These are phyloP conservation scores for Antitype chi DNA, from an alignment of 2,888 invertebrate genomes.

Conservation along the genomic window DNA sequence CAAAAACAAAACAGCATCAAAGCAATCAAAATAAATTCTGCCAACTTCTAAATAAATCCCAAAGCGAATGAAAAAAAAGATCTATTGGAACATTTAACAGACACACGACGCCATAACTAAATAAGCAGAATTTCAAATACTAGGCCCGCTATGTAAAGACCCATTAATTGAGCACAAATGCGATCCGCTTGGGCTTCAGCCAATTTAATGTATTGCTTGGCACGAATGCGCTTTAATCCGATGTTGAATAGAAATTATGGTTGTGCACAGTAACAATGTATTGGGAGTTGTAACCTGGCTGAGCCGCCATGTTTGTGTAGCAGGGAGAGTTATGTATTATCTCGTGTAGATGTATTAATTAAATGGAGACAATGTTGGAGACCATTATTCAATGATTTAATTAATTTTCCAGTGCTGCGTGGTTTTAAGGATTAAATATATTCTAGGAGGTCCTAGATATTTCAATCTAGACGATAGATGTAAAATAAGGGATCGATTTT, in stretches of 20 bases:
- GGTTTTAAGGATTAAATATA: neutral
- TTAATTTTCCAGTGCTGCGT: neutral
- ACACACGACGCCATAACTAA: slow-evolving; percentile 40
- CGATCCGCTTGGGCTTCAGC: slow-evolving; percentile 83
- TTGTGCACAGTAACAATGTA: slow-evolving; percentile 64
- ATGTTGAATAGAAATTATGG: slow-evolving; percentile 84
- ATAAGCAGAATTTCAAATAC: slow-evolving; percentile 69
- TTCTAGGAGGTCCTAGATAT: neutral
- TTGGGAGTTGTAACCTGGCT: slow-evolving; percentile 50
- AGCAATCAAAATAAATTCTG: slow-evolving; percentile 2
- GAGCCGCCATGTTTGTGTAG: slow-evolving; percentile 10
- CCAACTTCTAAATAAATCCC: neutral
- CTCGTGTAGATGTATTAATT: neutral
- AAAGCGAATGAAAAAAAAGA: slow-evolving; percentile 2
- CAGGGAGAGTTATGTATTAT: slow-evolving; percentile 4
- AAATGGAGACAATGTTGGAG: neutral
- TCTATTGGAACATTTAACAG: slow-evolving; percentile 14
- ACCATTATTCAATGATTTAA: neutral
- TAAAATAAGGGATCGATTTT: too few species aligned
- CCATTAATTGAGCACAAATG: slow-evolving; percentile 86
- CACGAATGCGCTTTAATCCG: slow-evolving; percentile 80
- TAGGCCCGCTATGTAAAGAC: slow-evolving; percentile 76
- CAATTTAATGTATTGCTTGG: slow-evolving; percentile 89
- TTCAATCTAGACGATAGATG: too few species aligned
- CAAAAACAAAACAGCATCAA: neutral